These are phyloP conservation scores for Prosopocoilus inquinatus DNA, from an alignment of 2,888 invertebrate genomes.

Conservation along the genomic window DNA sequence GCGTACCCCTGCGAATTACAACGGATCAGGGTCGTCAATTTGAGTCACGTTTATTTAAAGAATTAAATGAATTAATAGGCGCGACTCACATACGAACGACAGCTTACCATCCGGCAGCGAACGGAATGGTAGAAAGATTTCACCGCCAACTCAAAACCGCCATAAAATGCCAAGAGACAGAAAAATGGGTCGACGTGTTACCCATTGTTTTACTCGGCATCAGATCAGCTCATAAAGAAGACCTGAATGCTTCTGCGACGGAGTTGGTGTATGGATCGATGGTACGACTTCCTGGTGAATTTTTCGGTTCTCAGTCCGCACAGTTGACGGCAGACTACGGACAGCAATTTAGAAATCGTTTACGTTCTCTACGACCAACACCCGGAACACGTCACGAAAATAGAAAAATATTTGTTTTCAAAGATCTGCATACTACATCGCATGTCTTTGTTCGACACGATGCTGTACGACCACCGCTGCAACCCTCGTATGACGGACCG, in stretches of 20 bases:
- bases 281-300: no score
- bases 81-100: slow-evolving; percentile 22
- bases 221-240: slow-evolving; percentile 11
- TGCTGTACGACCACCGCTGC: no score
- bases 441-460: no score
- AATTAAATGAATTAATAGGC: slow-evolving; percentile 22
- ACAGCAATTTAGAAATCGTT: no score
- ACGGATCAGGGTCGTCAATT: slow-evolving; percentile 39
- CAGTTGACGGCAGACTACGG: no score
- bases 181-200: slow-evolving; percentile 18
- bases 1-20: slow-evolving; percentile 36
- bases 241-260: slow-evolving; percentile 11
- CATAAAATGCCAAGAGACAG: slow-evolving; percentile 14
- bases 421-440: no score
- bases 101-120: slow-evolving; percentile 27
- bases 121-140: slow-evolving; percentile 27
- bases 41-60: slow-evolving; percentile 28
- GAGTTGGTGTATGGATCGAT: no score
- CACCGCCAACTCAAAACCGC: slow-evolving; percentile 23
- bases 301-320: no score
- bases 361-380: no score
- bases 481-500: no score
- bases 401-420: no score
- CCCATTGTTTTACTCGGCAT: slow-evolving; percentile 20
- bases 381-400: no score